Evolutionary conservation across 2,888 invertebrate species (phyloP).

Genomic region (Agapetus fuscipes): DNA sequence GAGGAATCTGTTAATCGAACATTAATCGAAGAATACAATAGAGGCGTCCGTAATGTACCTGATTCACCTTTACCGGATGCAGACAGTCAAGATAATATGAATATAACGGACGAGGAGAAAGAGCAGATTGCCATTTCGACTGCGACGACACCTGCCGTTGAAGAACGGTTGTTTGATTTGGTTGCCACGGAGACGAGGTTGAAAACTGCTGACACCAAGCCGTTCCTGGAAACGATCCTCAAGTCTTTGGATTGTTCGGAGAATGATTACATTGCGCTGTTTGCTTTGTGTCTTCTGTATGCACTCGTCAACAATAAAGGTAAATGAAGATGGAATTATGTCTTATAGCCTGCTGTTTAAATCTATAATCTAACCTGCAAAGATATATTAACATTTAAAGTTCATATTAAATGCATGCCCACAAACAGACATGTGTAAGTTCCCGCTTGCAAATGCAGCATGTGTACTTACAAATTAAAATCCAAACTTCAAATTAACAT

Average conservation of each 20-base stretch:
- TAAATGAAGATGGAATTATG: slow-evolving; percentile 31
- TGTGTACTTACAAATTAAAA: no score
- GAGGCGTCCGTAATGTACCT: slow-evolving; percentile 34
- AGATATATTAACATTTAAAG: no score
- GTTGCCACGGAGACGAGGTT: slow-evolving; percentile 29
- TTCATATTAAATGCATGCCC: no score
- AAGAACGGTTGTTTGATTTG: slow-evolving; percentile 7
- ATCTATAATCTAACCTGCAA: no score
- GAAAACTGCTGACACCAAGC: slow-evolving; percentile 50
- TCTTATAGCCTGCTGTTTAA: no score
- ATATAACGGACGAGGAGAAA: slow-evolving; percentile 92
- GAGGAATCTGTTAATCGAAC: slow-evolving; percentile 11
- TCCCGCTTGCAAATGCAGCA: no score
- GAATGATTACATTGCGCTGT: slow-evolving; percentile 90
- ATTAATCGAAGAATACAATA: slow-evolving; percentile 10
- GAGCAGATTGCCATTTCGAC: slow-evolving; percentile 42
- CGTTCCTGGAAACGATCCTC: slow-evolving; percentile 83
- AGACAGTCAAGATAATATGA: slow-evolving; percentile 46
- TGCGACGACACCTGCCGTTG: slow-evolving; percentile 12
- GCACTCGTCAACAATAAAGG: slow-evolving; percentile 92
- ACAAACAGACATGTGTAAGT: no score
- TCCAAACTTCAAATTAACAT: no score
- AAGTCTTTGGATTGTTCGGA: slow-evolving; percentile 80
- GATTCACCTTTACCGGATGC: slow-evolving; percentile 43
- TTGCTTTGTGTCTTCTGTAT: slow-evolving; percentile 84